A percentile compares a stretch with the other conserved stretches of the same genome.
Evolutionary conservation across 2,113 vertebrate genomes (phyloP).

Genomic region (Elachura formosa): DNA sequence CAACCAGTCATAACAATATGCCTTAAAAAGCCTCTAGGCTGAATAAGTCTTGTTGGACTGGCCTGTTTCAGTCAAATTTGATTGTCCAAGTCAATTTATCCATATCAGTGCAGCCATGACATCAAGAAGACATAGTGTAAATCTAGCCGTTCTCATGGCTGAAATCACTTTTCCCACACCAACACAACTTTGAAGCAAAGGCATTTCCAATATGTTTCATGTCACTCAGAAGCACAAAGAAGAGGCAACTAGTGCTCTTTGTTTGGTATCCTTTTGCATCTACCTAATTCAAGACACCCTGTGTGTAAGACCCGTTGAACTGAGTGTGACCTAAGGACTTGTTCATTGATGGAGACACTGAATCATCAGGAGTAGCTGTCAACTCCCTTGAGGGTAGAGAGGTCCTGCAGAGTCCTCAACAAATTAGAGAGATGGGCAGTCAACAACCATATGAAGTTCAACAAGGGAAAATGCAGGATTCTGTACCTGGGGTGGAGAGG

Average conservation of each 20-base stretch:
- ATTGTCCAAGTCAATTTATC: background rate
- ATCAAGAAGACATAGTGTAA: background rate
- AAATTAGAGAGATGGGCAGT: background rate
- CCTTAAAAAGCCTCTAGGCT: background rate
- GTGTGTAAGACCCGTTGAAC: background rate
- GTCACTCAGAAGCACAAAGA: background rate
- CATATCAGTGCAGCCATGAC: background rate
- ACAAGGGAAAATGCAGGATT: background rate
- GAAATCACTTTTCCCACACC: background rate
- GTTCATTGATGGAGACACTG: background rate
- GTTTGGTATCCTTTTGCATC: background rate
- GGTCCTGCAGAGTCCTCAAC: background rate
- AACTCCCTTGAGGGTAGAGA: background rate
- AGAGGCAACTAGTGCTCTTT: background rate
- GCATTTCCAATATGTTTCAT: background rate
- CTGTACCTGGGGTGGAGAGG: background rate
- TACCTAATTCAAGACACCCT: background rate
- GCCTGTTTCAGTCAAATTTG: background rate
- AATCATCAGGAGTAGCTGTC: background rate
- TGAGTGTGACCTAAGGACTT: background rate
- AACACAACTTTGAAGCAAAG: background rate
- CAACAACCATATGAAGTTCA: background rate
- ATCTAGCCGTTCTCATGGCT: background rate
- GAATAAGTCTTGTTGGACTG: background rate
- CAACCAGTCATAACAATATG: background rate